Percentiles rank a stretch among this genome's conserved stretches.
These are phyloP conservation scores for Drymodes brunneopygia DNA, from an alignment of 2,113 vertebrate genomes.

Conservation along the genomic window DNA sequence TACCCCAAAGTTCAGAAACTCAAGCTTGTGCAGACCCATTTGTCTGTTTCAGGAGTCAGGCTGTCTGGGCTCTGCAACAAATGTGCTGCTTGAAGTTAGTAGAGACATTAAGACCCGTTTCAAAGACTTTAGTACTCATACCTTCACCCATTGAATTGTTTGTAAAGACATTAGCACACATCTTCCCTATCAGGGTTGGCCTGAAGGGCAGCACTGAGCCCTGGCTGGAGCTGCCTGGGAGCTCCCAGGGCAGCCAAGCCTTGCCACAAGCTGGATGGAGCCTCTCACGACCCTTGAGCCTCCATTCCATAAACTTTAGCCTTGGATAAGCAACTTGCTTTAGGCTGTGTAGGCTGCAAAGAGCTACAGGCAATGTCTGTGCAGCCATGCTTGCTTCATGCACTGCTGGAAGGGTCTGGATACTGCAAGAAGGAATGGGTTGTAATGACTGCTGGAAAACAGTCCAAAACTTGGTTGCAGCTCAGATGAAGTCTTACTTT, in stretches of 20 bases:
- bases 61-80: background rate
- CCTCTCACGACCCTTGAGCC: background rate
- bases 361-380: background rate
- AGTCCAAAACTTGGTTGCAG: background rate
- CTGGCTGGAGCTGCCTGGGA: background rate
- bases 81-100: background rate
- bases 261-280: rapidly evolving
- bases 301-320: background rate
- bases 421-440: background rate
- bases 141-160: background rate
- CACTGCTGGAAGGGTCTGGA: background rate
- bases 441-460: background rate
- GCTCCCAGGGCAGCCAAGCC: background rate
- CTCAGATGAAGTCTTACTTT: background rate
- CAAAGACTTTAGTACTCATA: background rate
- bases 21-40: background rate
- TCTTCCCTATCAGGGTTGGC: background rate
- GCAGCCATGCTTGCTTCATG: rapidly evolving
- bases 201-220: background rate
- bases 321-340: background rate
- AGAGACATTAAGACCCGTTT: background rate
- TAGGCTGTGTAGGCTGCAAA: background rate
- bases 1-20: background rate
- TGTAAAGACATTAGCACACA: background rate
- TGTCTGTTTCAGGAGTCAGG: background rate